phyloP scores from a whole-genome alignment of 2,797 vertebrate genomes.

The Mallotus villosus region DNA sequence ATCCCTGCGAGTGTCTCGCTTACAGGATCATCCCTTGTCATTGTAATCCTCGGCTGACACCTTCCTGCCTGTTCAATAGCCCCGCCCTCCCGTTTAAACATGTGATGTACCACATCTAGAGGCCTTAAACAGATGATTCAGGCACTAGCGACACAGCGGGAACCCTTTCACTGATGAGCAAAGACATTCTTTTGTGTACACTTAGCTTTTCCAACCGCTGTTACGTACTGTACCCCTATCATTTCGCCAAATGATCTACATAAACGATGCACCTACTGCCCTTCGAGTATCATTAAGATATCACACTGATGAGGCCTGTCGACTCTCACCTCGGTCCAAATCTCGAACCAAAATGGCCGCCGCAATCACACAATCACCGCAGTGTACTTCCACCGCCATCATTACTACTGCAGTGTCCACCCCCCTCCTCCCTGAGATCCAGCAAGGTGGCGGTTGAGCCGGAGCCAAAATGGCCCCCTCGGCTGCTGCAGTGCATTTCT shows the following conservation, averaged over 20 bases:
- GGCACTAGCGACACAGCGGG: too few species aligned
- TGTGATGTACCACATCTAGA: constrained; percentile 14
- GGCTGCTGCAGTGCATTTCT: constrained; percentile 62
- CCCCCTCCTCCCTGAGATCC: neutral
- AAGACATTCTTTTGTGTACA: neutral
- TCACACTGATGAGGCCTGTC: too few species aligned
- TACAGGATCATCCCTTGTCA: constrained; percentile 46
- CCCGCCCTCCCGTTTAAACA: constrained; percentile 38
- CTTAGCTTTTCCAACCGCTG: too few species aligned
- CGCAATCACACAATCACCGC: neutral
- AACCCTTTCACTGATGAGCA: neutral
- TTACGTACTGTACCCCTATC: too few species aligned
- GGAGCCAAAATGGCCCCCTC: constrained; percentile 52
- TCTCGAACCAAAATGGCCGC: neutral
- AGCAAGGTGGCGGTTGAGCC: constrained; percentile 28
- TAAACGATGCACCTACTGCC: too few species aligned
- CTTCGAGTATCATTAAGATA: too few species aligned
- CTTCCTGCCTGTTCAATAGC: constrained; percentile 34
- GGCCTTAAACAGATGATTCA: neutral
- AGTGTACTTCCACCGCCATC: too few species aligned
- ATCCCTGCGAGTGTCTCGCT: constrained; percentile 37
- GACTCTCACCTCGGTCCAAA: neutral
- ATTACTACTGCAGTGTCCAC: neutral
- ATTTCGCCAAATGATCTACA: too few species aligned
- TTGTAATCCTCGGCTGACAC: constrained; percentile 55